Evolutionary conservation across 1,140 invertebrate species (phyloP).

Genomic region (Eupristina koningsbergeri): DNA sequence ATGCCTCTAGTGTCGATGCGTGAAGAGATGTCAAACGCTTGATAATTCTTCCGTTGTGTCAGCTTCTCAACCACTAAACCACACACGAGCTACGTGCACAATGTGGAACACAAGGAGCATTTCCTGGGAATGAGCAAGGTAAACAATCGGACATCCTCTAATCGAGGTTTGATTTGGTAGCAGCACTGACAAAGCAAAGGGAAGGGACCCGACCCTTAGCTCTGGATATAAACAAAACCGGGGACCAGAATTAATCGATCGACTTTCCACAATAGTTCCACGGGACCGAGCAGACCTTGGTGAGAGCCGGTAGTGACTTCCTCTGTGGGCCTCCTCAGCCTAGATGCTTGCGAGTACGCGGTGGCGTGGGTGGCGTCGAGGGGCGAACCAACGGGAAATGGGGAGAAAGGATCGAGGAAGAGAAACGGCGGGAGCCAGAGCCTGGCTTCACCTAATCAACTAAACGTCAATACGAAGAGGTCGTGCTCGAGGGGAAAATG

Average conservation of each 20-base stretch:
- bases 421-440: background rate
- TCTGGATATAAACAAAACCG: slow-evolving; percentile 22
- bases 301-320: background rate
- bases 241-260: slow-evolving; percentile 35
- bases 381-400: background rate
- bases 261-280: slow-evolving; percentile 5
- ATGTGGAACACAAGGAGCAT: background rate
- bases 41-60: background rate
- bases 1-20: background rate
- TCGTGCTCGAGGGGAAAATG: background rate
- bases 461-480: slow-evolving; percentile 19
- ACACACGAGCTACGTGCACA: background rate
- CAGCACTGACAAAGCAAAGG: background rate
- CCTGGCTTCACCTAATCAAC: slow-evolving; percentile 21
- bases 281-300: background rate
- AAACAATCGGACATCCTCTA: slow-evolving; percentile 18
- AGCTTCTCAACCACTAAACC: background rate
- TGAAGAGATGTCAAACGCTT: background rate
- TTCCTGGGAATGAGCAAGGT: background rate
- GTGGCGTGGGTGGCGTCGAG: slow-evolving; percentile 3
- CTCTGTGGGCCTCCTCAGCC: background rate
- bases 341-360: slow-evolving; percentile 2
- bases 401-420: background rate
- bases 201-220: background rate
- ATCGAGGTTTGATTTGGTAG: background rate